A percentile compares a stretch with the other conserved stretches of the same genome.
These are phyloP conservation scores for Aythya baeri DNA, from an alignment of 2,113 vertebrate genomes.

Conservation along the genomic window DNA sequence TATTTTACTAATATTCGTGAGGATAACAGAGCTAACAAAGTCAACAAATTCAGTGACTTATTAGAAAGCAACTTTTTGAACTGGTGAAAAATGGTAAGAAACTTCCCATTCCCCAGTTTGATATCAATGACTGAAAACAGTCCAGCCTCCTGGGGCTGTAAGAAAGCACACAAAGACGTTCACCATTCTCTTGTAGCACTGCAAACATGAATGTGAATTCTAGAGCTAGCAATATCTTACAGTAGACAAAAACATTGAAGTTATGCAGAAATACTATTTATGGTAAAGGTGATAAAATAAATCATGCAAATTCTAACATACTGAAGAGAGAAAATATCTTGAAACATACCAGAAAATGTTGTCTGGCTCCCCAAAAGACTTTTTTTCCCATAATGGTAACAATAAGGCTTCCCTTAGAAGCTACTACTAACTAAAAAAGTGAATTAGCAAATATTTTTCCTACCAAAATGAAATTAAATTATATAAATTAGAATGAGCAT, in stretches of 20 bases:
- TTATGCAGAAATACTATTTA: constrained; percentile 38
- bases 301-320: constrained; percentile 50
- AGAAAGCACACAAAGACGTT: constrained; percentile 13
- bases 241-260: neutral
- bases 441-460: constrained; percentile 25
- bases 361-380: neutral
- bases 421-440: constrained; percentile 13
- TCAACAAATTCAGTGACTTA: neutral
- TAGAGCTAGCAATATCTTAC: neutral
- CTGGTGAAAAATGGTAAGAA: neutral
- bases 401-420: neutral
- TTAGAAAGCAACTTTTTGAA: neutral
- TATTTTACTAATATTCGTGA: constrained; percentile 5
- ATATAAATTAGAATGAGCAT: constrained; percentile 9
- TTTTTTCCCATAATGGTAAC: neutral
- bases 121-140: neutral
- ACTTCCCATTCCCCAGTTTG: neutral
- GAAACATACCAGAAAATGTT: constrained; percentile 34
- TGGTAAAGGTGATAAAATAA: neutral
- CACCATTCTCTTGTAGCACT: neutral
- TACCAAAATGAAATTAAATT: constrained; percentile 22
- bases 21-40: neutral
- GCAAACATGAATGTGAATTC: neutral
- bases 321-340: neutral
- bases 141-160: neutral